A percentile compares a stretch with the other conserved stretches of the same genome.
Evolutionary conservation across 2,113 vertebrate species (phyloP).

Genomic region (Marmota flaviventris): DNA sequence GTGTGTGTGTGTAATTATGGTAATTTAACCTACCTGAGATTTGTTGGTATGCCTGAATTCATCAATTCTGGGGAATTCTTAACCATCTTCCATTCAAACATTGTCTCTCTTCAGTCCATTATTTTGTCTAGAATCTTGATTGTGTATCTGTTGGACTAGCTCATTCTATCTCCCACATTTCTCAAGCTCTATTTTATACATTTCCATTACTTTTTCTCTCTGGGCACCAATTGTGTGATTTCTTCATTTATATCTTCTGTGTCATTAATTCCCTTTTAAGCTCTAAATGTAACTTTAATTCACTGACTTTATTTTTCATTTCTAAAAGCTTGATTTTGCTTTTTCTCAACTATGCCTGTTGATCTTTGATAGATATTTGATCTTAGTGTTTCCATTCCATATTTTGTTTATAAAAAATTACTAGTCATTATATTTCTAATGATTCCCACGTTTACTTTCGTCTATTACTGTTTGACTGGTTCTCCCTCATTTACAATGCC

Average conservation of each 20-base stretch:
- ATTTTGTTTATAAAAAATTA: neutral
- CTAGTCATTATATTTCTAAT: neutral
- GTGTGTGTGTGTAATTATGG: too few relatives aligned
- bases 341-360: neutral
- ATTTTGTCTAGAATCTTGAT: neutral
- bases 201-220: neutral
- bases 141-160: neutral
- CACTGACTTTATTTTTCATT: slow-evolving; percentile 17
- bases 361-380: neutral
- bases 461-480: neutral
- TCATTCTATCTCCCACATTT: neutral
- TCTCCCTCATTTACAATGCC: neutral
- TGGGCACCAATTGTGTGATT: neutral
- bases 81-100: neutral
- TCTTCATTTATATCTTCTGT: neutral
- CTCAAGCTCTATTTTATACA: neutral
- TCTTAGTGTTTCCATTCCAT: neutral
- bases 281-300: neutral
- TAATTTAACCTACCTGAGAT: neutral
- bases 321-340: neutral
- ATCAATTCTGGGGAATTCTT: neutral
- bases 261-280: neutral
- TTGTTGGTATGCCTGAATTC: neutral
- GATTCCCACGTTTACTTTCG: neutral
- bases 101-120: neutral